phyloP scores from a whole-genome alignment of 23 tunicate genomes.

The Pegea sp. region DNA sequence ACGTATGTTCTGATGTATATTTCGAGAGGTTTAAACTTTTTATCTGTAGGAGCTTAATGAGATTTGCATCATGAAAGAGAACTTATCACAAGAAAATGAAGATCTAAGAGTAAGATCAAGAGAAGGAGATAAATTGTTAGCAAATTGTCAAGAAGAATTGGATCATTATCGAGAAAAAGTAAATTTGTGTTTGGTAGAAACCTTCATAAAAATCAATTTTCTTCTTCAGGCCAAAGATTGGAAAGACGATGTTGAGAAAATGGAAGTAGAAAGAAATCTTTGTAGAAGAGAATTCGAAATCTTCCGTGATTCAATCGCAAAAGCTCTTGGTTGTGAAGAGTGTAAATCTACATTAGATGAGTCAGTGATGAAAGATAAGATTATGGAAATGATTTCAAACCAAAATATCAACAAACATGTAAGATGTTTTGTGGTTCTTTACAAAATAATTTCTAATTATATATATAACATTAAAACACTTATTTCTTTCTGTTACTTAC shows the following conservation, averaged over 20 bases:
- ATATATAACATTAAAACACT: too few relatives aligned
- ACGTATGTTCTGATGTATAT: not conserved
- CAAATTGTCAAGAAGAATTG: not conserved
- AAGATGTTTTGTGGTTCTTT: too few relatives aligned
- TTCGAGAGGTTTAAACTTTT: not conserved
- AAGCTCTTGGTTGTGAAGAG: conserved; percentile 12
- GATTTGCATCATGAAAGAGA: not conserved
- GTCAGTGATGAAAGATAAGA: not conserved
- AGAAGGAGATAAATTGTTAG: conserved; percentile 1
- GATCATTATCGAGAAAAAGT: conserved; percentile 1
- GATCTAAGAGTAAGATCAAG: not conserved
- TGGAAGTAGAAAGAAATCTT: conserved; percentile 33
- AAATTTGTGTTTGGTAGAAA: not conserved
- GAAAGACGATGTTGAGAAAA: conserved; percentile 33
- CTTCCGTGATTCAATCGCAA: conserved; percentile 56
- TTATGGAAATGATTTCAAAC: not conserved
- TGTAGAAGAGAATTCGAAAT: conserved; percentile 34
- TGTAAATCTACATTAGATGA: not conserved
- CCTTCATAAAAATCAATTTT: not conserved
- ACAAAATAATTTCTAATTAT: too few relatives aligned
- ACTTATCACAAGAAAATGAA: not conserved
- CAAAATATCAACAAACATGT: not conserved
- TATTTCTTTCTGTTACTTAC: too few relatives aligned
- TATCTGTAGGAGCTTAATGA: not conserved
- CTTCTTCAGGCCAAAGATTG: conserved; percentile 25